Evolutionary conservation across 2,888 invertebrate genomes (phyloP).

Genomic region (Tortricodes alternella): DNA sequence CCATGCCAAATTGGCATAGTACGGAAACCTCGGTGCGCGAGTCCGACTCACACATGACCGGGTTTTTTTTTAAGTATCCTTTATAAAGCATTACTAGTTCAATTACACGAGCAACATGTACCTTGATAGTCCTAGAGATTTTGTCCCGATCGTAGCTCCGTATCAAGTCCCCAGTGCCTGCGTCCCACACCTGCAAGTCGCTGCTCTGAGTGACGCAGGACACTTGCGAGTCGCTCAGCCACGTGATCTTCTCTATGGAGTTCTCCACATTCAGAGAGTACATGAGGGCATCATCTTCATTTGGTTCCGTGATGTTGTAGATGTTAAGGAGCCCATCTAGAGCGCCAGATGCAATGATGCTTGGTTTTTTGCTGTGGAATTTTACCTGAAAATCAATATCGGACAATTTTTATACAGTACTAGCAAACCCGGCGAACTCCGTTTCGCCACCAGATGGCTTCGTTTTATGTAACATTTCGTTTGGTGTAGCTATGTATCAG

Average conservation of each 20-base stretch:
- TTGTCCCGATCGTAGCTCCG: conserved; percentile 81
- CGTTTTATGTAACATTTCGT: no score
- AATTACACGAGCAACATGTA: not conserved
- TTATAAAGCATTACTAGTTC: no score
- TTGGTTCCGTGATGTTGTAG: conserved; percentile 87
- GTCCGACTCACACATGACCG: no score
- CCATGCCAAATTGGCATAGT: no score
- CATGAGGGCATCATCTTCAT: conserved; percentile 91
- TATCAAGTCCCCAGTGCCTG: conserved; percentile 83
- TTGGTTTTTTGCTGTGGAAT: conserved; percentile 87
- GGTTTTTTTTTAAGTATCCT: no score
- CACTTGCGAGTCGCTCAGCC: conserved; percentile 74
- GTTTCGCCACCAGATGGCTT: no score
- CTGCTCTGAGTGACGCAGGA: conserved; percentile 88
- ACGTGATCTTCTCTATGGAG: conserved; percentile 86
- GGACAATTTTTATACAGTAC: no score
- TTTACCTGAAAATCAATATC: conserved; percentile 79
- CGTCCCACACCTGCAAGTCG: conserved; percentile 86
- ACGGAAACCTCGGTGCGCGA: no score
- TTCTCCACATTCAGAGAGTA: conserved; percentile 91
- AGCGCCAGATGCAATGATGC: conserved; percentile 88
- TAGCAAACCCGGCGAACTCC: no score
- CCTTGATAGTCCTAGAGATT: conserved; percentile 83
- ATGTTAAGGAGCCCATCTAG: conserved; percentile 93
- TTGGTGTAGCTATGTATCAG: no score